phyloP scores from a whole-genome alignment of 2,888 invertebrate genomes.

The Leptinotarsa rubiginosa region DNA sequence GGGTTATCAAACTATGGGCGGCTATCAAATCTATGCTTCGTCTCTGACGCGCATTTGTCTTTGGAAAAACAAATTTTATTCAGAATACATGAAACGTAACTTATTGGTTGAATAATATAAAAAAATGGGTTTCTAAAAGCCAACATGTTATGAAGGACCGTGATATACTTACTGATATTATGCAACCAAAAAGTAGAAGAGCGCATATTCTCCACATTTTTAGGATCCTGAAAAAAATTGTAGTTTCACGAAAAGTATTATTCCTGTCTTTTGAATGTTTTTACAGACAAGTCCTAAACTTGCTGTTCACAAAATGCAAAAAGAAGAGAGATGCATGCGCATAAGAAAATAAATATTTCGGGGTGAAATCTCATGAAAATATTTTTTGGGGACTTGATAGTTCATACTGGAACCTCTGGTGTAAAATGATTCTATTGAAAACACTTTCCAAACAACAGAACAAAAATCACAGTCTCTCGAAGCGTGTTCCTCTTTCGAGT shows the following conservation, averaged over 20 bases:
- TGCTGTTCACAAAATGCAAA: not conserved
- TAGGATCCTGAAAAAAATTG: conserved; percentile 25
- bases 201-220: conserved; percentile 37
- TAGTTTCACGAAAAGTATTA: too few relatives aligned
- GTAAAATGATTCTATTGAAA: too few relatives aligned
- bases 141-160: too few relatives aligned
- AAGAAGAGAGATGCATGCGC: not conserved
- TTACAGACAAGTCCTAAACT: too few relatives aligned
- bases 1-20: conserved; percentile 74
- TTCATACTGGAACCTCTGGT: too few relatives aligned
- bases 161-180: conserved; percentile 37
- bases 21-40: conserved; percentile 80
- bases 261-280: too few relatives aligned
- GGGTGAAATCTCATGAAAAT: not conserved
- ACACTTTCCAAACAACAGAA: too few relatives aligned
- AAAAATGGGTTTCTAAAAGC: not conserved
- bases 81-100: not conserved
- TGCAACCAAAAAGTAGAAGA: conserved; percentile 30
- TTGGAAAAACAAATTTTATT: not conserved
- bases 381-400: not conserved
- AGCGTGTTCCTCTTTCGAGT: too few relatives aligned
- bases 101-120: not conserved
- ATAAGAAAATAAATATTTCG: not conserved
- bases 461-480: too few relatives aligned
- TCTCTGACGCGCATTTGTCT: conserved; percentile 49